Evolutionary conservation across 2,888 invertebrate genomes (phyloP), one percentile per base, ranked within the genome.

Genomic region (Dinocampus coccinellae): DNA sequence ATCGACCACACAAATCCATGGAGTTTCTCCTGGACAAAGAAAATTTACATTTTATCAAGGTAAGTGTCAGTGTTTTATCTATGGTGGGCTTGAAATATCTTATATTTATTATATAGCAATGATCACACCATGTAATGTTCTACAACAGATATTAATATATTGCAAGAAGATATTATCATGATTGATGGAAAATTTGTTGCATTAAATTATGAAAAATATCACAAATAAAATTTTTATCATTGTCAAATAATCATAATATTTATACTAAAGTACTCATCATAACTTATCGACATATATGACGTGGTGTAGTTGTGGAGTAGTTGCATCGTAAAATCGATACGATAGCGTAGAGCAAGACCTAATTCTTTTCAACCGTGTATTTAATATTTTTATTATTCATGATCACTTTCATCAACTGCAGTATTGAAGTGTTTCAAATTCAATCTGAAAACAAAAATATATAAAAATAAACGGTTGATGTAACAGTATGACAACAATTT

Each of bases 1-100:
- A 87, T 78, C 84, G 90, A 77, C 94, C 94, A 65, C 94, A 95
- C 90, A 95, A 96, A 90, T 96, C 95, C 89, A 96, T 97, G 96
- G 97, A 97, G 92, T 97, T 96, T 90, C 92, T 97, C 87, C 92
- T 97, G 88, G 96, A 96, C 90, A 96, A 96, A 90, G 95, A 96
- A 88, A 96, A 95, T 90, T 93, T 95, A 86, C 94, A 93, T 86
- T 93, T 92, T 81, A 92, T 94, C 82, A 92, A 95, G 95, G 95
- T 95, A 86, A 93, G 94, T 90, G 0, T 6, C 16, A 16, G 16
- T 20, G 7, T 47, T n/a, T 47, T 47, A 47, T 47, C 47, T 47
- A 47, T 47, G 16, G 47, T 47, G 47, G 47, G 47, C 16, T 47
- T 6, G 9, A 16, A 47, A 47, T 16, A n/a, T 16, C 3, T 9